Conservation (phyloP, 30 jellyfish, hydroid and myxozoan genomes). For the Rhopilema esculentum region DNA sequence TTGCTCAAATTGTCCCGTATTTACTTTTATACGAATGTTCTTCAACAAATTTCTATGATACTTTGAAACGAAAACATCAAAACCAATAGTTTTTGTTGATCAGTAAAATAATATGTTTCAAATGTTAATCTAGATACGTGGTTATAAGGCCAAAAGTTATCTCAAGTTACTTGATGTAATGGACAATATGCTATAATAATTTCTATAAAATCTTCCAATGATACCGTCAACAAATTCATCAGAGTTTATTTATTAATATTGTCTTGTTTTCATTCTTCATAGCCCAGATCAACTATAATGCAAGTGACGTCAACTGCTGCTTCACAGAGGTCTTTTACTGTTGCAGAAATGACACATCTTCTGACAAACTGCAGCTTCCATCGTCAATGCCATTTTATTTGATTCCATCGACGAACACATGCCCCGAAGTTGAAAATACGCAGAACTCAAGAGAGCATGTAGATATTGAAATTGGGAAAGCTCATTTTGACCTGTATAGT, state of each 20-base stretch:
- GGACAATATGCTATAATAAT: neutral
- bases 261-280: too few species aligned
- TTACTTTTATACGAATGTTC: too few species aligned
- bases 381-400: constrained; percentile 46
- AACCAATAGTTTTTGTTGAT: too few species aligned
- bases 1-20: too few species aligned
- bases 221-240: neutral
- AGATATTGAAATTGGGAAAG: constrained; percentile 6
- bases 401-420: constrained; percentile 45
- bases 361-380: constrained; percentile 8
- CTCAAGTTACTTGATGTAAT: neutral
- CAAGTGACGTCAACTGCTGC: constrained; percentile 48
- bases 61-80: too few species aligned
- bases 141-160: too few species aligned
- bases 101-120: too few species aligned
- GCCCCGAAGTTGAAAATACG: constrained; percentile 55
- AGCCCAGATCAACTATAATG: constrained; percentile 29
- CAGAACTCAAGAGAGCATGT: constrained; percentile 21
- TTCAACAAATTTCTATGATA: too few species aligned
- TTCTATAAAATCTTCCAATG: neutral
- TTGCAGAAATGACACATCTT: constrained; percentile 62
- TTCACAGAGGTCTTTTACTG: constrained; percentile 55
- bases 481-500: neutral
- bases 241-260: too few species aligned
- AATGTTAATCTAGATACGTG: neutral